A percentile compares a stretch with the other conserved stretches of the same genome.
These are phyloP conservation scores for Neodontobutis hainanensis DNA, from an alignment of 2,113 vertebrate genomes.

Conservation along the genomic window DNA sequence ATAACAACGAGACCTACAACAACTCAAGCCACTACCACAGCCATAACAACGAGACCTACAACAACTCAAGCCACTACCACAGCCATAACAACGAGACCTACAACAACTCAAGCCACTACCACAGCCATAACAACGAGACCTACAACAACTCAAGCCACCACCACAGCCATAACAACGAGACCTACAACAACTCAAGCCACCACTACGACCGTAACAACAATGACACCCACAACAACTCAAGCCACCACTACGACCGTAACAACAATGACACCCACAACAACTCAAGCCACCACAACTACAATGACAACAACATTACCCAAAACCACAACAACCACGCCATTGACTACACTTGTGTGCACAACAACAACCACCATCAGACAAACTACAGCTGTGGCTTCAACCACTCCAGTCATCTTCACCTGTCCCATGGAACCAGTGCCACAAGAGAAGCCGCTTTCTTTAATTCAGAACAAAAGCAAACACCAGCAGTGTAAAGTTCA, in stretches of 20 bases:
- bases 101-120: slow-evolving; percentile 20
- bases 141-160: not conserved
- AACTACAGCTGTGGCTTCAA: not conserved
- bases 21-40: slow-evolving; percentile 7
- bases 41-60: not conserved
- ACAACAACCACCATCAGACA: slow-evolving; percentile 7
- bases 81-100: not conserved
- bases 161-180: not conserved
- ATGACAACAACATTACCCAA: not conserved
- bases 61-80: slow-evolving; percentile 14
- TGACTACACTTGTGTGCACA: not conserved
- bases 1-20: slow-evolving; percentile 10
- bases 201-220: not conserved
- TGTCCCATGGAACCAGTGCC: slow-evolving; percentile 16
- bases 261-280: slow-evolving; percentile 12
- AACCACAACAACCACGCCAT: not conserved
- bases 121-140: not conserved
- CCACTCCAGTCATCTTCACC: slow-evolving; percentile 36
- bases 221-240: slow-evolving; percentile 10
- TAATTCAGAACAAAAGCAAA: slow-evolving; percentile 5
- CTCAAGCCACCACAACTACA: not conserved
- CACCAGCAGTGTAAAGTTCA: slow-evolving; percentile 53
- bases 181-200: slow-evolving; percentile 16
- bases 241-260: not conserved
- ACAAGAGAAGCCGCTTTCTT: slow-evolving; percentile 4